Conservation (phyloP, 2,888 invertebrate species). For the Serrognathus titanus region DNA sequence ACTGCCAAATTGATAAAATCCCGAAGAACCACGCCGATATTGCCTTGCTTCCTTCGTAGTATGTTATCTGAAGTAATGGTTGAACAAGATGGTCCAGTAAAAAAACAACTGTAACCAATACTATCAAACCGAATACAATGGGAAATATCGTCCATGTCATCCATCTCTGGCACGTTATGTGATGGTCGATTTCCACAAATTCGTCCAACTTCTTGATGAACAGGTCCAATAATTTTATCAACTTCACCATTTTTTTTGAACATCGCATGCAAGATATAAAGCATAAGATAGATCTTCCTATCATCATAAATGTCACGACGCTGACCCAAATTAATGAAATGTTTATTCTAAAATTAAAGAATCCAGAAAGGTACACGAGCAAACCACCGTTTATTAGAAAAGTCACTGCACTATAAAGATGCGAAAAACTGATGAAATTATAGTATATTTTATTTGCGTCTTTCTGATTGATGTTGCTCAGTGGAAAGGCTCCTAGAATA, state of each 20-base stretch:
- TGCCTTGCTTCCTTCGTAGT: conserved; percentile 5
- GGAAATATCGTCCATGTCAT: conserved; percentile 9
- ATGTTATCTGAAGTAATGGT: background rate
- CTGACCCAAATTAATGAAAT: background rate
- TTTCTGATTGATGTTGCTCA: background rate
- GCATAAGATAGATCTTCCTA: conserved; percentile 21
- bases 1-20: conserved; percentile 28
- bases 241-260: conserved; percentile 23
- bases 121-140: conserved; percentile 4
- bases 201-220: conserved; percentile 23
- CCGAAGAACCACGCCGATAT: conserved; percentile 23
- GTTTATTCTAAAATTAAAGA: too few species aligned
- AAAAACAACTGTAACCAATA: background rate
- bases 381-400: too few species aligned
- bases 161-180: background rate
- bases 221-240: conserved; percentile 25
- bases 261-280: conserved; percentile 19
- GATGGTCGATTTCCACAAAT: background rate
- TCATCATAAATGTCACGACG: conserved; percentile 18
- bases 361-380: too few species aligned
- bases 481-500: background rate
- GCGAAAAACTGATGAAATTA: conserved; percentile 4
- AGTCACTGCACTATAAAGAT: conserved; percentile 4
- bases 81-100: background rate
- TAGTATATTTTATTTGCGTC: background rate